Evolutionary conservation across 1,140 invertebrate species (phyloP), one percentile per base, ranked within the genome.

Genomic region (Drosophila oshimai): DNA sequence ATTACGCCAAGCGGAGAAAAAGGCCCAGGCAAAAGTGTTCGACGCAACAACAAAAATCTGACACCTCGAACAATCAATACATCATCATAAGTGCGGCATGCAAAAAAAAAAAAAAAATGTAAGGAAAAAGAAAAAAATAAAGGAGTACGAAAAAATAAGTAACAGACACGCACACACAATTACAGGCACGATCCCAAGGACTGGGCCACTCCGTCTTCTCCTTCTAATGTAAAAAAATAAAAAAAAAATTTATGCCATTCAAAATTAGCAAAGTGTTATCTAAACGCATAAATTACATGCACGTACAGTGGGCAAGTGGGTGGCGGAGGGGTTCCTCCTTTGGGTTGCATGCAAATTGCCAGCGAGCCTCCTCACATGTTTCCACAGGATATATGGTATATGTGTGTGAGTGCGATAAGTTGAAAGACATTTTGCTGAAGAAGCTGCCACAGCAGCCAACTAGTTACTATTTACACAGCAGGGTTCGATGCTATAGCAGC

Each of bases 181-280:
- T 77, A 86, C 75, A 62, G 72, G 68, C 81, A 87, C 72, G 71
- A 67, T 50, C 39, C 49, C 33, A 39, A 49, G 68, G 67, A 47
- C 68, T 34, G 41, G 49, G 47, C 29, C 44, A 53, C 67, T 72
- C 67, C 54, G 34, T 49, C 53, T 64, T 50, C 54, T 41, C 44
- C 68, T 50, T 71, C 68, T 72, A 72, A 72, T 72, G 61, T 54
- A 42, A 64, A 87, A 86, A 83, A 72, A 72, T 72, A 53, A 49
- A 42, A 64, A 87, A 86, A 83, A 87, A 87, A 87, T 87, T 64
- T 87, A 87, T 87, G 83, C 81, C 76, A 87, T 87, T 87, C 81
- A 87, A 87, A 87, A 87, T 87, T 87, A 87, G 81, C 81, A 87
- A 87, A 87, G 81, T 87, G 83, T 87, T 87, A 87, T 87, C 81